Evolutionary conservation across 1,140 invertebrate species (phyloP), one percentile per base, ranked within the genome.

Genomic region (Ceratosolen fusciceps): DNA sequence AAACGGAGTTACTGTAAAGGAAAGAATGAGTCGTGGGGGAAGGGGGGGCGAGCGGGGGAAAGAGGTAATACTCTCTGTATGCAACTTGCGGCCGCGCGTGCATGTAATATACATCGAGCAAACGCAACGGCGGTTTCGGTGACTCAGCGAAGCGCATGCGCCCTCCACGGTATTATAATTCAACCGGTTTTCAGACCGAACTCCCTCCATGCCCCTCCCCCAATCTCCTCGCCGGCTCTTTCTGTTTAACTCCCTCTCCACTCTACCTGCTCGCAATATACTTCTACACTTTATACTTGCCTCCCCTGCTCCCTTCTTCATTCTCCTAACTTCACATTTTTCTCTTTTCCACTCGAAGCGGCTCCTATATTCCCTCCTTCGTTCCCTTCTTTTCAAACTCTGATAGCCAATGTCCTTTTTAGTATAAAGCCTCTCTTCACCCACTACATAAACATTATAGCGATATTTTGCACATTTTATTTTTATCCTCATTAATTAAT

Each of bases 141-240:
- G 81, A 85, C 80, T 83, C 82, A 83, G 83, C 80, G 81, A 76
- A 82, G 83, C 80, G 81, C 82, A 82, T 81, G 83, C 80, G 81
- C 78, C 76, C 79, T 67, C 62, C 77, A 72, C 73, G 72, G 80
- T 83, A 85, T 85, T 83, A 82, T 83, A 84, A 85, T 84, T 84
- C 83, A 85, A 85, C 83, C 83, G 84, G 83, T 85, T 85, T 83
- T 74, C 56, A 75, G 79, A 75, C 79, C 70, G 58, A n/a, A 60
- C 77, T 73, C 37, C 49, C 54, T 73, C 58, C 71, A 39, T 72
- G 56, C 39, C 73, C 54, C 29, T 49, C 68, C 62, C 75, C 80
- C 77, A 76, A 73, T 65, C 39, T 19, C 26, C 21, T 39, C 39
- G 1, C 39, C 19, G 4, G 4, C 29, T 54, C 79, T 74, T 74